Evolutionary conservation across 2,888 invertebrate genomes (phyloP), one percentile per base, ranked within the genome.

Genomic region (Rhimphoctona megacephalus): DNA sequence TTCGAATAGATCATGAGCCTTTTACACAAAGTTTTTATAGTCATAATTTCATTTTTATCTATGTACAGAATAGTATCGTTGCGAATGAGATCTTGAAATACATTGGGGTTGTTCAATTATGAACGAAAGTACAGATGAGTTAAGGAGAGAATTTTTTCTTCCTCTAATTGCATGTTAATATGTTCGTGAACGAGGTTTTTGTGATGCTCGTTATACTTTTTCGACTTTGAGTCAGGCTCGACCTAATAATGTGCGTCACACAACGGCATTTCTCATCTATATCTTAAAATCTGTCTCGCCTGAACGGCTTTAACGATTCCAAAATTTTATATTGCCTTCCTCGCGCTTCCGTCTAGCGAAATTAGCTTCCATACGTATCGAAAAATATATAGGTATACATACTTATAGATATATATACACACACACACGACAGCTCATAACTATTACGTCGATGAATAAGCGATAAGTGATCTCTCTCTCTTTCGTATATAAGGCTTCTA

Each of bases 151-250:
- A 57, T 43, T 66, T 80, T 77, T 76, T 54, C 82, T 66, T 54
- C 19, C 78, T 54, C 83, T 85, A 85, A 85, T 85, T 85, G 72
- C 85, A 46, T 61, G 64, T 83, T 85, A 85, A 85, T 85, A 83
- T 36, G 70, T 79, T 82, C 8, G 14, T 49, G 36, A 81, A n/a
- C 69, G 57, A 22, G 7, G 46, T 77, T 69, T 43, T 52, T n/a
- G 52, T 46, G 39, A 25, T 11, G 69, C 67, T 78, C 85, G 54
- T 83, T 76, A 80, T 72, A 76, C 83, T 70, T 83, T 83, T 82
- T 85, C 70, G 49, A 46, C 57, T 79, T 64, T 22, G 46, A 19
- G 46, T 39, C 7, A 7, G n/a, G 25, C 22, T 46, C 72, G 49
- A 19, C 14, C 17, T 11, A n/a, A 30, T 61, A 39, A 72, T 22